phyloP scores from a whole-genome alignment of 2,113 vertebrate species.

The Ascaphus truei region DNA sequence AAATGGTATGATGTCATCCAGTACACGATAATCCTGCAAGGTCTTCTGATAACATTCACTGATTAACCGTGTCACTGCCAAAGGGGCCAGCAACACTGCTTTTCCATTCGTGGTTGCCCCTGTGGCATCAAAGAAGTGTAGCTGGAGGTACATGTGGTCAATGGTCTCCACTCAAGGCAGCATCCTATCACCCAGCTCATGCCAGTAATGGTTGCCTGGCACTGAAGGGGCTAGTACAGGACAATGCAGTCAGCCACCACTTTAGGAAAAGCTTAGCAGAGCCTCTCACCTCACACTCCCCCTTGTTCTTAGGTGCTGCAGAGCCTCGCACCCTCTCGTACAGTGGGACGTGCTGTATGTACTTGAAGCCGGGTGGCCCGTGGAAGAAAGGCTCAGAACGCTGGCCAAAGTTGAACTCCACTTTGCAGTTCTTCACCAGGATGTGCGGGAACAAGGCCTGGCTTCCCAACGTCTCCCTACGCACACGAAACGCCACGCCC shows the following conservation, averaged over 20 bases:
- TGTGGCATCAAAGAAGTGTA: too few species aligned
- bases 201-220: too few species aligned
- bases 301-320: slow-evolving; percentile 72
- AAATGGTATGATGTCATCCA: neutral
- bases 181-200: too few species aligned
- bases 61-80: too few species aligned
- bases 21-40: neutral
- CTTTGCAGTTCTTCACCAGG: slow-evolving; percentile 83
- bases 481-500: slow-evolving; percentile 71
- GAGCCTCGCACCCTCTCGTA: slow-evolving; percentile 74
- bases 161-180: too few species aligned
- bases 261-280: neutral
- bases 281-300: slow-evolving; percentile 79
- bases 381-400: slow-evolving; percentile 67
- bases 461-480: slow-evolving; percentile 66
- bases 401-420: slow-evolving; percentile 92
- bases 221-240: too few species aligned
- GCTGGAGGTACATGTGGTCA: too few species aligned
- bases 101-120: neutral
- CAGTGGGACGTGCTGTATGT: slow-evolving; percentile 73
- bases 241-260: too few species aligned
- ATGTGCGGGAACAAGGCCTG: slow-evolving; percentile 83
- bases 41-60: neutral
- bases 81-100: neutral
- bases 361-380: slow-evolving; percentile 73